Percentiles rank a stretch among this genome's conserved stretches.
These are phyloP conservation scores for Aramus guarauna DNA, from an alignment of 2,113 vertebrate species.

Conservation along the genomic window DNA sequence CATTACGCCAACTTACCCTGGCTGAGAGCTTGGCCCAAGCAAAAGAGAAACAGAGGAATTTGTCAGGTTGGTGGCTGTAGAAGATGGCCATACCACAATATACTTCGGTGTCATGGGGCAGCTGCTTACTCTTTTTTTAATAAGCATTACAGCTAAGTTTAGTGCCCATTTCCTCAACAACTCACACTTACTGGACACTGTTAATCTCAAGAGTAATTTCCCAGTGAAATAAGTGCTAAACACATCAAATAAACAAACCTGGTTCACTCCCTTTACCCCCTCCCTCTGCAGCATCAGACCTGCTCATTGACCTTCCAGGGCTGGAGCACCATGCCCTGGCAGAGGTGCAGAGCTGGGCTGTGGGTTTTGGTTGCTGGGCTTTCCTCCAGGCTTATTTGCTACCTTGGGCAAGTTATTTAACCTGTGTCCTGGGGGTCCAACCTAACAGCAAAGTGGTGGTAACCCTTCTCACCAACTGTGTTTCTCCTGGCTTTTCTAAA, in stretches of 20 bases:
- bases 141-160: not conserved
- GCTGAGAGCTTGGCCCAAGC: not conserved
- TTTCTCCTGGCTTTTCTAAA: not conserved
- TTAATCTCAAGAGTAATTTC: not conserved
- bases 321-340: rapidly evolving
- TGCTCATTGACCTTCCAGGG: not conserved
- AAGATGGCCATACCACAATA: not conserved
- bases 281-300: not conserved
- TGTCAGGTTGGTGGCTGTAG: not conserved
- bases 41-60: not conserved
- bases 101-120: not conserved
- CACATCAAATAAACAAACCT: not conserved
- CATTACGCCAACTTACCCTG: not conserved
- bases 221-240: not conserved
- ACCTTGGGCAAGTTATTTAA: not conserved
- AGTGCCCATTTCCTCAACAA: not conserved
- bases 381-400: not conserved
- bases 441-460: not conserved
- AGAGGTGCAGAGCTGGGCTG: not conserved
- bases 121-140: not conserved
- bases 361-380: not conserved
- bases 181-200: not conserved
- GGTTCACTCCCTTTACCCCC: not conserved
- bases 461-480: not conserved
- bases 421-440: not conserved